Evolutionary conservation across 2,113 vertebrate genomes (phyloP), one percentile per base, ranked within the genome.

Genomic region (Barnardius zonarius): DNA sequence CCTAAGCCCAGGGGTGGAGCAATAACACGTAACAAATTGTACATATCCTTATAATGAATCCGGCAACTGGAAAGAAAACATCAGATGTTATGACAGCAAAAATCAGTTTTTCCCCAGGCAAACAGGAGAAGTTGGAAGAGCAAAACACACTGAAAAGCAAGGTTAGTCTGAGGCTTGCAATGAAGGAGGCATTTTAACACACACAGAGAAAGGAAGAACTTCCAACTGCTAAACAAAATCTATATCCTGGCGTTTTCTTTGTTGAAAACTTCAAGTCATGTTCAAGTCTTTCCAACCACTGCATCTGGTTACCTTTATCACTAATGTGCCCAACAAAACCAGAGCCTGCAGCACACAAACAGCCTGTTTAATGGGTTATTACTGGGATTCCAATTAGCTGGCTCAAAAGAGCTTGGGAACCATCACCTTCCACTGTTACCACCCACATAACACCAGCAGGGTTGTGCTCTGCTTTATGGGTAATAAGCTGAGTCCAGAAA

Each of bases 21-120:
- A 98, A 99, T 99, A 98, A 99, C 97, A 96, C 98, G 98, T 97
- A 99, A 99, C 98, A 99, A 99, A 99, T 98, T 99, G 99, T 99
- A 99, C 99, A 99, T 98, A 98, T 99, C 99, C 99, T 99, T 99
- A 99, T 99, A 99, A 98, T 98, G 99, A 98, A 99, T 98, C 97
- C 98, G 98, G 98, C 98, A 98, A 96, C 99, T 99, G 98, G 98
- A 99, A 99, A 98, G 98, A 98, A 98, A 99, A 99, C 89, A 98
- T 97, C 92, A 98, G 76, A 98, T 64, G 94, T 98, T 95, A 97
- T 0, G 8, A 95, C 80, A 93, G 94, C 80, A 88, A 52, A 92
- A 91, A 44, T n/a, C 78, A 23, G 37, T 57, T 76, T 7, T 54
- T 72, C 95, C 48, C 2, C 11, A 39, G 52, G 59, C 52, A 39